Evolutionary conservation across 2,113 vertebrate species (phyloP), one percentile per base, ranked within the genome.

Genomic region (Eurystomus gularis): DNA sequence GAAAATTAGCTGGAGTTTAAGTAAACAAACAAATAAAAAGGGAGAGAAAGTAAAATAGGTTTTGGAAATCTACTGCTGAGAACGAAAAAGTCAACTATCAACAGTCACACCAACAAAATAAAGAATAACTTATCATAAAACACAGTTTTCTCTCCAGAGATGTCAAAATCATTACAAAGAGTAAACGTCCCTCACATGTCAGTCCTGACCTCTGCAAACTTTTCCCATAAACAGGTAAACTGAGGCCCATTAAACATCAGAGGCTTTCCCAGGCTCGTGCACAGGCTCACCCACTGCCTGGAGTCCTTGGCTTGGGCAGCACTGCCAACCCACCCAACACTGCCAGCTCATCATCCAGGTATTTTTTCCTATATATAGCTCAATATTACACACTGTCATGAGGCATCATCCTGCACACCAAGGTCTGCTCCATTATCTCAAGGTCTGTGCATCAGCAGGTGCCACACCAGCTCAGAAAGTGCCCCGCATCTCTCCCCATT

Each of bases 131-230:
- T 17, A 82, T 48, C 10, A 13, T 24, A 81, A 94, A 83, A 82
- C 17, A 40, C 13, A 40, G 28, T 89, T 85, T 88, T 94, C 77
- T 72, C 68, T 24, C 52, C 54, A 42, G 80, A 88, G 40, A 52
- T 24, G 20, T 69, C 65, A 69, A 51, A 82, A 42, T 39, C 37
- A 13, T 61, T 69, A 49, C 44, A 89, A 75, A 68, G 39, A 88
- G 21, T 52, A n/a, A 68, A 51, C 13, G 10, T 35, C 10, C 13
- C 55, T 15, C 65, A 33, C 40, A 5, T 14, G 40, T n/a, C 0
- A 0, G 16, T 40, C 48, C 65, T 0, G 0, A 68, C 61, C 21
- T 54, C 83, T 65, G 82, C 6, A 4, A 16, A 24, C 12, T 44
- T 82, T 44, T 48, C 61, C 25, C 44, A 69, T 20, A 25, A 65